Percentiles rank a stretch among this genome's conserved stretches.
phyloP scores from a whole-genome alignment of 2,888 invertebrate genomes.

The Muscina levida region DNA sequence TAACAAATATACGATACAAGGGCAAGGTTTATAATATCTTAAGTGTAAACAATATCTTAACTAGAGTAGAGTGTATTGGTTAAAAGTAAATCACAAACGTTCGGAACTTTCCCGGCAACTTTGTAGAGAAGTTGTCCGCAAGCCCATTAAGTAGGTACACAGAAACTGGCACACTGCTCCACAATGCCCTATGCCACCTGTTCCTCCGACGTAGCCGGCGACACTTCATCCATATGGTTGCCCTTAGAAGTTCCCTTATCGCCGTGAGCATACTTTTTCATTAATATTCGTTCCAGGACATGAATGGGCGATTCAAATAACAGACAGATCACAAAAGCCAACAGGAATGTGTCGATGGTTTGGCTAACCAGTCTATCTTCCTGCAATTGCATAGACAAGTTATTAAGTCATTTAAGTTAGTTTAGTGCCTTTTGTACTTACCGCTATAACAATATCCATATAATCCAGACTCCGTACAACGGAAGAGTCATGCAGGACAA shows the following conservation, averaged over 20 bases:
- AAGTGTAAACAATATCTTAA: background rate
- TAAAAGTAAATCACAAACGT: background rate
- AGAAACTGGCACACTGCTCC: slow-evolving; percentile 17
- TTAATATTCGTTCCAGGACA: slow-evolving; percentile 85
- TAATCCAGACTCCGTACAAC: slow-evolving; percentile 83
- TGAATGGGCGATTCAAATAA: slow-evolving; percentile 87
- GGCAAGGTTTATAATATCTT: slow-evolving; percentile 50
- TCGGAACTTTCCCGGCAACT: background rate
- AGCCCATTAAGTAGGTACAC: slow-evolving; percentile 42
- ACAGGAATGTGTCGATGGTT: slow-evolving; percentile 81
- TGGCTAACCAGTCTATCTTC: slow-evolving; percentile 80
- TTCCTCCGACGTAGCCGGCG: slow-evolving; percentile 70
- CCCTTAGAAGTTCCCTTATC: background rate
- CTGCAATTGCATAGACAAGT: slow-evolving; percentile 76
- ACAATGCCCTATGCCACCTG: slow-evolving; percentile 64
- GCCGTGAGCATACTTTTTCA: slow-evolving; percentile 69
- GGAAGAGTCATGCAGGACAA: slow-evolving; percentile 85
- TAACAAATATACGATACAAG: too few species aligned
- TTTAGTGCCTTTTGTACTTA: slow-evolving; percentile 77
- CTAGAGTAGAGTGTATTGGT: background rate
- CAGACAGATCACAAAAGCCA: slow-evolving; percentile 84
- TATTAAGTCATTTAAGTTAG: background rate
- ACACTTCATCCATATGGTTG: slow-evolving; percentile 57
- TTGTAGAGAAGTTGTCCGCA: slow-evolving; percentile 40
- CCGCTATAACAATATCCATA: slow-evolving; percentile 84